Evolutionary conservation across 2,797 vertebrate species (phyloP), one percentile per base, ranked within the genome.

Genomic region (Smutsia temminckii): DNA sequence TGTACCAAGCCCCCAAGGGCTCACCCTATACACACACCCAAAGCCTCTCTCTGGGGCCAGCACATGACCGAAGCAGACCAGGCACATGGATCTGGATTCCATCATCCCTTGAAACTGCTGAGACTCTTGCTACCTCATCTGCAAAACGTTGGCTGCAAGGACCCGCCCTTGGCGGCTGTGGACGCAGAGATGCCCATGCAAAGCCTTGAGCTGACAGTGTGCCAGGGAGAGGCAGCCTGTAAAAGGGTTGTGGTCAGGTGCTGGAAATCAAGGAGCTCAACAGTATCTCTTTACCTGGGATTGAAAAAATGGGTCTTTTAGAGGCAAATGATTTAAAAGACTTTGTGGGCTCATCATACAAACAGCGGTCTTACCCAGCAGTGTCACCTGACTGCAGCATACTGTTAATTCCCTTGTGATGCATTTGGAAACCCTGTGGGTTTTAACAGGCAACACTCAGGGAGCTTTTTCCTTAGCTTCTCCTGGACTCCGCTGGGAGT

Each of bases 11-110:
- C 11, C 84, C n/a, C 8, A 27, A 46, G 51, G 29, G 57, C 46
- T 40, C 57, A 27, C 20, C 12, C 0, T 5, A 0, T 6, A 25
- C 6, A 9, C 3, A 25, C 6, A 9, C 3, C 53, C 12, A 8
- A 3, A 57, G 37, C 11, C 37, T 49, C 53, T 34, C 18, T n/a
- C 11, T 32, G 10, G 71, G 37, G 21, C 0, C 3, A 0, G 34
- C 12, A 8, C 11, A 23, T 40, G n/a, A 32, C 68, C 16, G 59
- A 46, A 64, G 42, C 18, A 17, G 10, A 37, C 29, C 40, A 17
- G 51, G 20, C 40, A 8, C 18, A 1, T 1, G 11, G 59, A 34
- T 8, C 40, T 46, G 8, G 20, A 32, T 12, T 34, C 34, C 12
- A 12, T 55, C 57, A 12, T 71, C 69, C 10, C 6, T 46, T 64